Conservation (phyloP, 2,888 invertebrate genomes). For the Pseudanteris insignis region DNA sequence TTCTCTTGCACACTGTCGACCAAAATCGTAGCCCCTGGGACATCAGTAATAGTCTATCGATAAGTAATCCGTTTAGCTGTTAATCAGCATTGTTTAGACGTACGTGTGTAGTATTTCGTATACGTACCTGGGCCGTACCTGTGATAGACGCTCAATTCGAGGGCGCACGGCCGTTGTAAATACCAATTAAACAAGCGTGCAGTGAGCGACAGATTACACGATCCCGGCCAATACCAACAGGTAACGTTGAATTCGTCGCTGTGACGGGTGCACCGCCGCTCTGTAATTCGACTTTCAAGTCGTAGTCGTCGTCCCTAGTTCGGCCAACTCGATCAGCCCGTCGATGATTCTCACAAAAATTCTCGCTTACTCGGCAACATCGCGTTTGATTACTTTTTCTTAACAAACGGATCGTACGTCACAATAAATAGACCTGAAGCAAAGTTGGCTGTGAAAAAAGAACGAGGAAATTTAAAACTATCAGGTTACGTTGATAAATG, state of each 20-base stretch:
- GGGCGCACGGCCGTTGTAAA: constrained; percentile 43
- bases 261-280: constrained; percentile 7
- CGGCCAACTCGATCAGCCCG: constrained; percentile 4
- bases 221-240: constrained; percentile 31
- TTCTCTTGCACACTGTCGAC: too few relatives aligned
- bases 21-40: constrained; percentile 45
- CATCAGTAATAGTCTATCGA: constrained; percentile 52
- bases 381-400: too few relatives aligned
- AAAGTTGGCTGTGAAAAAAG: too few relatives aligned
- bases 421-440: too few relatives aligned
- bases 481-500: too few relatives aligned
- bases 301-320: neutral
- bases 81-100: constrained; percentile 49
- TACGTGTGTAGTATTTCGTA: constrained; percentile 19
- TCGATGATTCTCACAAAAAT: neutral
- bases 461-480: too few relatives aligned
- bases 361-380: neutral
- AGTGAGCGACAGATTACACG: constrained; percentile 39
- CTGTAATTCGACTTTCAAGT: constrained; percentile 21
- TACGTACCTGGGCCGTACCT: constrained; percentile 16
- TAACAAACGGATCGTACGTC: too few relatives aligned
- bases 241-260: constrained; percentile 18
- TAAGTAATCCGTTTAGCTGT: constrained; percentile 52
- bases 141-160: constrained; percentile 18
- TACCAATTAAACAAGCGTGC: constrained; percentile 48